Base-by-base conservation (phyloP, 2,113 vertebrate genomes). In the Hoplias malabaricus region DNA sequence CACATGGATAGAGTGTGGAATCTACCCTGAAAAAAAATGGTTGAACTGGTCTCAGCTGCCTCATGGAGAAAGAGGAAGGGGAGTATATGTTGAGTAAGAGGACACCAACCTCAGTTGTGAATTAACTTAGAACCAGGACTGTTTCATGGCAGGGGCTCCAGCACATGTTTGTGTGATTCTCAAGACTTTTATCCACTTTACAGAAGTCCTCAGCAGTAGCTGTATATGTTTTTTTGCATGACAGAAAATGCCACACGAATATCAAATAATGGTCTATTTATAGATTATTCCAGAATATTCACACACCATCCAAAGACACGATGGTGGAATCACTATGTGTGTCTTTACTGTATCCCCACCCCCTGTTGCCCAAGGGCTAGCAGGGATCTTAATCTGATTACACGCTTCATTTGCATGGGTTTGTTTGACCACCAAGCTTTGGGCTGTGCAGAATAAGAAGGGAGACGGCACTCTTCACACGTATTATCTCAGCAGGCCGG, bases 401-500 rank as follows among this genome's bases (percentile, higher is more conserved):
- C 94, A 96, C 93, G 96, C 95, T 94, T 98, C 95, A 96, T 96
- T 98, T 96, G 94, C 91, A 90, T 90, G 92, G 92, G 94, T 96
- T 96, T 96, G 95, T 95, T 94, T 94, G 94, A 93, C 94, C 94
- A 95, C 97, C 94, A 94, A 79, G 93, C 40, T 95, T 94, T 69
- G 91, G 88, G 89, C 90, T 92, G 93, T 87, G 86, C 85, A 88
- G 93, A 90, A 85, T 85, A 85, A 88, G 91, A 93, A 93, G 89
- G 88, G 61, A 93, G 92, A 91, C 89, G 86, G 86, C 72, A 82
- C 83, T 88, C 69, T 88, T 92, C 92, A 90, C 89, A 89, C 92
- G 87, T 89, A 90, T 93, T 94, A 94, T 94, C 90, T 90, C 83
- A 83, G 87, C 87, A 84, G 84, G 85, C 89, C 83, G 91, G 90